Conservation (phyloP, 2,797 vertebrate genomes). For the Lithobates pipiens region DNA sequence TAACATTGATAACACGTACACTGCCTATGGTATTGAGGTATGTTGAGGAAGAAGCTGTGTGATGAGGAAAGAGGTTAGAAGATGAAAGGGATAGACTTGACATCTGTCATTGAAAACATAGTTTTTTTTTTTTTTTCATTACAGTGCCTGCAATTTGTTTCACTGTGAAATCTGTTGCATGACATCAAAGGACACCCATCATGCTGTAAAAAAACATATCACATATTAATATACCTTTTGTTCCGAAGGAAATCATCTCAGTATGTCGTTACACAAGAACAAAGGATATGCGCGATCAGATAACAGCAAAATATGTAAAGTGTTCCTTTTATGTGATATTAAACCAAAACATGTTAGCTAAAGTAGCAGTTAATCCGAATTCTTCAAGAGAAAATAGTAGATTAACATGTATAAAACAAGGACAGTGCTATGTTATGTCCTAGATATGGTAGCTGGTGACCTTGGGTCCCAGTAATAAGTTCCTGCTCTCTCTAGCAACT, state of each 20-base stretch:
- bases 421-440: too few relatives aligned
- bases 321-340: neutral
- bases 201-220: conserved; percentile 19
- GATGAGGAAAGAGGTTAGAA: conserved; percentile 32
- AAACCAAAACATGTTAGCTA: neutral
- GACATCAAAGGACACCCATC: conserved; percentile 15
- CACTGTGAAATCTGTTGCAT: conserved; percentile 14
- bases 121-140: neutral
- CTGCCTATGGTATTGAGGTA: conserved; percentile 9
- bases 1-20: conserved; percentile 1
- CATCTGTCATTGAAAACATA: conserved; percentile 27
- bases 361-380: neutral
- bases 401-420: neutral
- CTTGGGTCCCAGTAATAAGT: too few relatives aligned
- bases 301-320: neutral
- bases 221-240: neutral
- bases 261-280: neutral
- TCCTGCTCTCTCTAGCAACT: too few relatives aligned
- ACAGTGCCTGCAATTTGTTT: conserved; percentile 14
- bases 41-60: conserved; percentile 4
- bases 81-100: conserved; percentile 13
- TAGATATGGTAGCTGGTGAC: too few relatives aligned
- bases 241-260: neutral
- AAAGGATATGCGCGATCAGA: neutral
- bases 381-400: neutral